These are phyloP conservation scores for Miniopterus natalensis DNA, from an alignment of 2,113 vertebrate genomes.

Conservation along the genomic window DNA sequence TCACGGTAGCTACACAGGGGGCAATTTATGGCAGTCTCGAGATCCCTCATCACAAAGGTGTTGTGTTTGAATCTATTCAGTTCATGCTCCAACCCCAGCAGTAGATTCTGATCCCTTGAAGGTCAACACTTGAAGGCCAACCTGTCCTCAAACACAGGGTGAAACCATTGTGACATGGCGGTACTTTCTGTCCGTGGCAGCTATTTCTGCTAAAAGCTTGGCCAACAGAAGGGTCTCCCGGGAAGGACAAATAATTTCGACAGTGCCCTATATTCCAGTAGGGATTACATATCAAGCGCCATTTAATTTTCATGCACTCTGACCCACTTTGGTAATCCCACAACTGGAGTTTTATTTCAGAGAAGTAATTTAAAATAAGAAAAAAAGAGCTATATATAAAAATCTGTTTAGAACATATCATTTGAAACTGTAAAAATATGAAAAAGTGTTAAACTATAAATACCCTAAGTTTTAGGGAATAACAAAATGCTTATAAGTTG, in stretches of 20 bases:
- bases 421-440: background rate
- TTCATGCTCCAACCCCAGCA: background rate
- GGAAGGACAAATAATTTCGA: constrained; percentile 47
- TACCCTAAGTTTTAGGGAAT: constrained; percentile 30
- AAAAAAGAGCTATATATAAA: background rate
- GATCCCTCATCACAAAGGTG: background rate
- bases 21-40: background rate
- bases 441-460: background rate
- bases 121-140: background rate
- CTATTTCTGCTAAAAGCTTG: background rate
- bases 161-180: background rate
- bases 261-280: background rate
- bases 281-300: constrained; percentile 5
- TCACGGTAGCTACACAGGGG: background rate
- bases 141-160: constrained; percentile 31
- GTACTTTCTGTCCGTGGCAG: constrained; percentile 47
- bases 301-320: constrained; percentile 2
- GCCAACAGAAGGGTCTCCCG: background rate
- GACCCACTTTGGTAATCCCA: constrained; percentile 28
- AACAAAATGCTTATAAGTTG: background rate
- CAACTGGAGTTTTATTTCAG: background rate
- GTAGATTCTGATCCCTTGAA: background rate
- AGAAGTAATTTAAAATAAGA: constrained; percentile 43
- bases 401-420: background rate
- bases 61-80: background rate